Evolutionary conservation across 2,797 vertebrate species (phyloP).

Genomic region (Intellagama lesueurii): DNA sequence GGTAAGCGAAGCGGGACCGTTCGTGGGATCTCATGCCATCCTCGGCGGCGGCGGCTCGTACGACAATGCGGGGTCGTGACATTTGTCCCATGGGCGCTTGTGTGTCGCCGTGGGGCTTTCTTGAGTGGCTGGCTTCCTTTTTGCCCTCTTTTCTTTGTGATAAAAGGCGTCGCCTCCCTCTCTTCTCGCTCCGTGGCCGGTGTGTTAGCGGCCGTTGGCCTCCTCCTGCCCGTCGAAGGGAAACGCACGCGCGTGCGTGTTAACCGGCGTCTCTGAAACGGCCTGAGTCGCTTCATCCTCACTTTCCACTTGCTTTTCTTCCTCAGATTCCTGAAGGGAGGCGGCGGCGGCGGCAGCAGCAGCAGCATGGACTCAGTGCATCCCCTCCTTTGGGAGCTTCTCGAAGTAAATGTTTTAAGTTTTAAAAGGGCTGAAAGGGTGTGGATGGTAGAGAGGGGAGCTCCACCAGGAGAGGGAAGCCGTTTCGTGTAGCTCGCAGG

Average conservation of each 20-base stretch:
- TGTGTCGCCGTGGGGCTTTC: fast-evolving
- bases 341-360: no score
- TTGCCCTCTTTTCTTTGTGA: no score
- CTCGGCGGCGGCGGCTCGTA: not conserved
- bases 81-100: no score
- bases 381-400: not conserved
- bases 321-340: not conserved
- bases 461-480: no score
- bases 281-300: no score
- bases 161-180: not conserved
- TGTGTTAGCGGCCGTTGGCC: no score
- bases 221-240: not conserved
- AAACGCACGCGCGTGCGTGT: no score
- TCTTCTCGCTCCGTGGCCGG: no score
- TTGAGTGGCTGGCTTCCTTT: not conserved
- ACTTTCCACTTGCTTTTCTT: no score
- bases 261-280: no score
- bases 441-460: not conserved
- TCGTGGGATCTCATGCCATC: not conserved
- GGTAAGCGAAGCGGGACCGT: fast-evolving
- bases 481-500: no score
- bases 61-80: not conserved
- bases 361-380: fast-evolving
- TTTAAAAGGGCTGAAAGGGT: not conserved
- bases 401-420: not conserved